These are phyloP conservation scores for Drosophila equinoxialis DNA, from an alignment of 1,140 invertebrate genomes.

Conservation along the genomic window DNA sequence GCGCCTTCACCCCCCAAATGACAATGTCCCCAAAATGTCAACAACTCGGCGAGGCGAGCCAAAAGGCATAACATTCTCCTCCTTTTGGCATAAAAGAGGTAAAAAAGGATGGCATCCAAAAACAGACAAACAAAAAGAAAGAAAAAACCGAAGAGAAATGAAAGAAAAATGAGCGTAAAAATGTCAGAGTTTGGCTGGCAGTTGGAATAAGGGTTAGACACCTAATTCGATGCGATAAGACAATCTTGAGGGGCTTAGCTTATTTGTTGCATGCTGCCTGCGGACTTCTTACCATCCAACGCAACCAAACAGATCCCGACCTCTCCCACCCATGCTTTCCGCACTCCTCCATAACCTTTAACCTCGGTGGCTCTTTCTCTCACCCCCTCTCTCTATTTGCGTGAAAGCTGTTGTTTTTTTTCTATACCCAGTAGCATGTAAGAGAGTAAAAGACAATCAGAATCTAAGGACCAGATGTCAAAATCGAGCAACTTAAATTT, in stretches of 20 bases:
- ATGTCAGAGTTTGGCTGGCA: constrained; percentile 48
- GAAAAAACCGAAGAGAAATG: not conserved
- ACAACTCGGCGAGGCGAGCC: constrained; percentile 34
- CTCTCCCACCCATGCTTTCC: not conserved
- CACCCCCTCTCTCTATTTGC: not conserved
- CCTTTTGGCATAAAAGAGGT: constrained; percentile 14
- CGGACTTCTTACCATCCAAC: not conserved
- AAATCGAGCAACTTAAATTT: no score
- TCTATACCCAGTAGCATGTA: not conserved
- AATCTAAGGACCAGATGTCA: not conserved
- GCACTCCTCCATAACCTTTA: not conserved
- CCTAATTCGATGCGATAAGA: constrained; percentile 63
- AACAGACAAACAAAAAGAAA: constrained; percentile 8
- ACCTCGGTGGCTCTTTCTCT: not conserved
- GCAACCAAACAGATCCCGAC: no score
- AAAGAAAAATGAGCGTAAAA: constrained; percentile 48
- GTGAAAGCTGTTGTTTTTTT: not conserved
- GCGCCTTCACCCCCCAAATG: constrained; percentile 39
- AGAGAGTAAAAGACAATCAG: not conserved
- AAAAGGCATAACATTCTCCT: constrained; percentile 16
- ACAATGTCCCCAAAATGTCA: constrained; percentile 54
- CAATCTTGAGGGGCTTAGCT: constrained; percentile 57
- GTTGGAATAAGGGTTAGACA: constrained; percentile 64
- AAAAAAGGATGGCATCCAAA: not conserved
- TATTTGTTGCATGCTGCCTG: constrained; percentile 57